phyloP scores from a whole-genome alignment of 1,140 invertebrate genomes.

The Leptonema lineaticorne region DNA sequence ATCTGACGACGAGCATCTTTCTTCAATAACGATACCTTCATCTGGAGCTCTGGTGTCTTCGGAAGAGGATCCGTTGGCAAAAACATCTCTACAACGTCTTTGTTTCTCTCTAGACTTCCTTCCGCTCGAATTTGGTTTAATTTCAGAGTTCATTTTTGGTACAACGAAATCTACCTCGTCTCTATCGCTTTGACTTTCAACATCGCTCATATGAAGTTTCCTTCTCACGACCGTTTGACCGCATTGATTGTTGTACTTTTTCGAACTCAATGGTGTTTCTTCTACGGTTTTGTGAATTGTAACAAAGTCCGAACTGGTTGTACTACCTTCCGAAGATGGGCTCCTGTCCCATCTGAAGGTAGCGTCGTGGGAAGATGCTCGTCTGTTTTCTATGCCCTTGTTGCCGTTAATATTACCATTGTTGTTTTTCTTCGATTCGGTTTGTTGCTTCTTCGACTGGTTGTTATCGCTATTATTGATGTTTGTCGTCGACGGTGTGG shows the following conservation, averaged over 20 bases:
- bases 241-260: slow-evolving; percentile 13
- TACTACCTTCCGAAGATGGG: slow-evolving; percentile 50
- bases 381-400: background rate
- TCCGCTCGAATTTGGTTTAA: slow-evolving; percentile 18
- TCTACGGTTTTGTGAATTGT: slow-evolving; percentile 6
- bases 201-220: slow-evolving; percentile 40
- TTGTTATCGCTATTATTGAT: background rate
- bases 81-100: slow-evolving; percentile 27
- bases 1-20: slow-evolving; percentile 38
- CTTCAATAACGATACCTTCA: slow-evolving; percentile 41
- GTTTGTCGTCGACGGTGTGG: slow-evolving; percentile 23
- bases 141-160: slow-evolving; percentile 10
- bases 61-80: slow-evolving; percentile 35
- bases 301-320: slow-evolving; percentile 40
- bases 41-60: slow-evolving; percentile 38
- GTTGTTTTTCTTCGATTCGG: no score
- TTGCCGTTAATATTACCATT: no score
- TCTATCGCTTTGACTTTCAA: slow-evolving; percentile 40
- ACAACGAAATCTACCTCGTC: slow-evolving; percentile 32
- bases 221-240: slow-evolving; percentile 34
- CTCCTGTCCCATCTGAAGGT: slow-evolving; percentile 45
- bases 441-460: background rate
- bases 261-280: slow-evolving; percentile 28
- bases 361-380: slow-evolving; percentile 30
- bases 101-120: slow-evolving; percentile 37